Conservation (phyloP, 2,888 invertebrate species). For the Eilema sororculum region DNA sequence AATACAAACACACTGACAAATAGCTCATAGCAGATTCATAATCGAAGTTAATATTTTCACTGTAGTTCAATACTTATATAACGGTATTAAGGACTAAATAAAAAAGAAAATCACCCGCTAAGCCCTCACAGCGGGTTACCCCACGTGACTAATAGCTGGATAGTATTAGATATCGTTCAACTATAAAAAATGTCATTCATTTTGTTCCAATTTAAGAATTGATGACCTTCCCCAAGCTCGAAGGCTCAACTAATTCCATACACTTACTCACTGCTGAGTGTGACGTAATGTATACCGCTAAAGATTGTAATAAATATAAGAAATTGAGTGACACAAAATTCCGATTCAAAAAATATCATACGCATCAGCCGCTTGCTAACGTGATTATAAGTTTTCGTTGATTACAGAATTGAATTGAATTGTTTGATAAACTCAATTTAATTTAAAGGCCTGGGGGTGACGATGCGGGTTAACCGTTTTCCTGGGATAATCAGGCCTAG, state of each 20-base stretch:
- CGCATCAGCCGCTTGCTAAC: not conserved
- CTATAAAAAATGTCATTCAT: not conserved
- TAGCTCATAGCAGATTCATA: not conserved
- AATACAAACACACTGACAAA: not conserved
- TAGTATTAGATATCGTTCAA: not conserved
- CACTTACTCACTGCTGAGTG: not conserved
- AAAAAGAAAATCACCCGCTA: not conserved
- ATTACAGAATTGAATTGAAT: not conserved
- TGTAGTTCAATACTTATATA: not conserved
- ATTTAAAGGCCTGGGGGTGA: too few relatives aligned
- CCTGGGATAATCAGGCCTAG: not conserved
- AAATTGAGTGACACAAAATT: too few relatives aligned
- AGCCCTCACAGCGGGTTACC: not conserved
- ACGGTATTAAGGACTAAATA: not conserved
- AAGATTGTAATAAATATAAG: not conserved
- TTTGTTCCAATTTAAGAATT: not conserved
- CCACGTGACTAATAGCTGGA: not conserved
- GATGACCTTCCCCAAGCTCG: not conserved
- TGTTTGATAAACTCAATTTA: not conserved
- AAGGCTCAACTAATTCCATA: not conserved
- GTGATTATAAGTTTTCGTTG: not conserved
- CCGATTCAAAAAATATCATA: not conserved
- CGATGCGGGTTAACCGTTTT: not conserved
- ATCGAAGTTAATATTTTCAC: not conserved
- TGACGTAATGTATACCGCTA: not conserved